Base-by-base conservation (phyloP, 2,888 invertebrate species). In the Rhagophthalmus giganteus region DNA sequence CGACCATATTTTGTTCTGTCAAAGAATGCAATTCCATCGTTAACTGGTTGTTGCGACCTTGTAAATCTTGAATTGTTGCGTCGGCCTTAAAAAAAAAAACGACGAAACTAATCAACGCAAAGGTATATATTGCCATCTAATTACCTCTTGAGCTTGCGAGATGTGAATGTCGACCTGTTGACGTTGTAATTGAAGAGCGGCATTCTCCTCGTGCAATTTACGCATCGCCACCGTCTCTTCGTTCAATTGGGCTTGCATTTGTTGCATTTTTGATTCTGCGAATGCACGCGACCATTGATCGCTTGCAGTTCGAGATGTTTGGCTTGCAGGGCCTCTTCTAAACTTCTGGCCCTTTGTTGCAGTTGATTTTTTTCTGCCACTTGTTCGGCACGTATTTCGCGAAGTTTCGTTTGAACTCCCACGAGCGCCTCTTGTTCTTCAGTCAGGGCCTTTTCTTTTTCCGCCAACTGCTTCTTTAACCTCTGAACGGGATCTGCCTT, bases 401-500 rank as follows among this genome's bases (percentile, higher is more conserved):
- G 87, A 32, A 93, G 69, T 72, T 90, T 91, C 24, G 82, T 84
- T 64, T 89, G 90, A 7, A 88, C 81, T 2, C 87, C 86, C 62
- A 83, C 79, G 1, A 87, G 83, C 0, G 88, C 85, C 64, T 89
- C 87, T 57, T 87, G 82, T 67, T 90, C 88, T 56, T 89, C 89
- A 1, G 79, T 73, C 2, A 91, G 73, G 1, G 84, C 81, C 62
- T 88, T 88, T 62, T 92, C 93, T 66, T 90, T 91, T 60, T 94
- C 94, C 12, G 89, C 88, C 15, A 95, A 76, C 72, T 94, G 93
- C 63, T 90, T 93, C 73, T 90, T 91, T 61, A 94, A 71, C 67
- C 90, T 88, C 61, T 89, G 87, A 56, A 92, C 83, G 1, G 92
- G 90, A 72, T 94, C 94, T 35, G 88, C 85, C 38, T 87, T 85